phyloP scores from a whole-genome alignment of 2,113 vertebrate genomes.

The Antigone vipio region DNA sequence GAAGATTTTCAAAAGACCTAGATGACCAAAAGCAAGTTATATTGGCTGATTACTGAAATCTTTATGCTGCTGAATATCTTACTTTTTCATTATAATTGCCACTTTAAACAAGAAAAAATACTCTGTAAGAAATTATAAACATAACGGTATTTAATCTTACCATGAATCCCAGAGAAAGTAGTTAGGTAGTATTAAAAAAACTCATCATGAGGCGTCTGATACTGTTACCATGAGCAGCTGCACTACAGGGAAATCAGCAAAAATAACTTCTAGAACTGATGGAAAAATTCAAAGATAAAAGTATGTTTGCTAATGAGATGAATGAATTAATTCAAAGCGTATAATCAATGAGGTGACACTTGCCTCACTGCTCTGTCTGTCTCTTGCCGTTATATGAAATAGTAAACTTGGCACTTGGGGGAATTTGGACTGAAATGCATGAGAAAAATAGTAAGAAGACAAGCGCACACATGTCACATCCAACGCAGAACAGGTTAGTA shows the following conservation, averaged over 20 bases:
- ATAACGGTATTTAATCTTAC: neutral
- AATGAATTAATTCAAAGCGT: neutral
- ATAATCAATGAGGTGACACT: neutral
- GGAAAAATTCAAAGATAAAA: neutral
- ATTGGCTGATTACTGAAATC: neutral
- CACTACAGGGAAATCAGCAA: slow-evolving; percentile 34
- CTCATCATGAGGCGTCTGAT: neutral
- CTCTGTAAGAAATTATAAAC: neutral
- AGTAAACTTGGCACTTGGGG: neutral
- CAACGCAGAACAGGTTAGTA: neutral
- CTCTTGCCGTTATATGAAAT: neutral
- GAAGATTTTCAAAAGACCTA: neutral
- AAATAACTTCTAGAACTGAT: neutral
- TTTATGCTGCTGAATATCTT: neutral
- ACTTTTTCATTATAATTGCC: neutral
- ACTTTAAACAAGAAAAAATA: neutral
- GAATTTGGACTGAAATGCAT: neutral
- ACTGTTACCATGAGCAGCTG: neutral
- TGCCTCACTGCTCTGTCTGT: neutral
- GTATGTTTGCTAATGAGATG: neutral
- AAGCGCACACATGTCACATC: neutral
- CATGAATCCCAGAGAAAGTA: neutral
- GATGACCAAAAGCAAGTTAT: neutral
- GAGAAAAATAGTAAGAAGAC: neutral
- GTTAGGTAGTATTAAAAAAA: neutral